Percentiles rank a stretch among this genome's conserved stretches.
Evolutionary conservation across 2,113 vertebrate genomes (phyloP).

Genomic region (Prolemur simus): DNA sequence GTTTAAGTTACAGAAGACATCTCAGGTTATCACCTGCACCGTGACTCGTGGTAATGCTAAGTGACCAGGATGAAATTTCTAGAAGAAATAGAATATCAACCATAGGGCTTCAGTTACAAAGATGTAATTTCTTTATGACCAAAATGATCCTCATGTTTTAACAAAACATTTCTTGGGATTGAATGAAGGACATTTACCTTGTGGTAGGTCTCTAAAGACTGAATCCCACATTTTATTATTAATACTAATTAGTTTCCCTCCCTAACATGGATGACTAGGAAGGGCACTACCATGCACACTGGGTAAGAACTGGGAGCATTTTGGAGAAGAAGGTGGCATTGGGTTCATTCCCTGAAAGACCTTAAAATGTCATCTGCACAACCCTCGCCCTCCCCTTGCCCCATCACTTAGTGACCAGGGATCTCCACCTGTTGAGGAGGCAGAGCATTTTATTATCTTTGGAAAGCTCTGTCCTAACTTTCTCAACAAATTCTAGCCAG

Average conservation of each 20-base stretch:
- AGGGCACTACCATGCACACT: not conserved
- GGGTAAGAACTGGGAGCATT: not conserved
- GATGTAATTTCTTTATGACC: conserved; percentile 46
- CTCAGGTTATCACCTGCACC: conserved; percentile 69
- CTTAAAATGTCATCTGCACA: not conserved
- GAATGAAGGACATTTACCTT: not conserved
- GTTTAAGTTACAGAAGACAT: conserved; percentile 70
- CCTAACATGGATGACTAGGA: not conserved
- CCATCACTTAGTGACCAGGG: not conserved
- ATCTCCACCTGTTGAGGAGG: not conserved
- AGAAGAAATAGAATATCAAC: conserved; percentile 43
- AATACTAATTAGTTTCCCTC: not conserved
- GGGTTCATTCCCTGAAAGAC: not conserved
- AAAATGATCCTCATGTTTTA: conserved; percentile 47
- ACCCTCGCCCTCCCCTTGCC: not conserved
- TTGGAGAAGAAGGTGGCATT: not conserved
- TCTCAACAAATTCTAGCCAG: not conserved
- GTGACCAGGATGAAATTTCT: conserved; percentile 63
- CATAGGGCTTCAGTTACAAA: conserved; percentile 54
- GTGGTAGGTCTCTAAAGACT: not conserved
- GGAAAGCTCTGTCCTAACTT: not conserved
- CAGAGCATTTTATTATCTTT: not conserved
- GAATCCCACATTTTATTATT: not conserved
- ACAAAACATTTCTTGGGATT: conserved; percentile 57
- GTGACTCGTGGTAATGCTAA: conserved; percentile 67